Evolutionary conservation across 2,797 vertebrate genomes (phyloP).

Genomic region (Parotocinclus haroldoi): DNA sequence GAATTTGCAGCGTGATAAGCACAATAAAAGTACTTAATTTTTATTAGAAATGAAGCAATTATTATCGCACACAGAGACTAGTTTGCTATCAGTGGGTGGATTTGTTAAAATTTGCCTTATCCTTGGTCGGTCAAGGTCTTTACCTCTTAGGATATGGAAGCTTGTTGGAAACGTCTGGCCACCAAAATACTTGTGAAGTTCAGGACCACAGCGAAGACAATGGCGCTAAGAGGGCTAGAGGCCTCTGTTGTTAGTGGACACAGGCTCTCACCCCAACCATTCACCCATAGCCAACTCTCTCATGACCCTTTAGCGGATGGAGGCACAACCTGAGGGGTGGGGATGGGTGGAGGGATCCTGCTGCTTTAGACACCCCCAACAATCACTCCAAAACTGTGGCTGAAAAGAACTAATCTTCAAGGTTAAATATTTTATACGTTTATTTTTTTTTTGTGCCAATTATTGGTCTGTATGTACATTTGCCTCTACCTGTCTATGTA

Average conservation of each 20-base stretch:
- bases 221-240: conserved; percentile 40
- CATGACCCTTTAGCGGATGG: conserved; percentile 62
- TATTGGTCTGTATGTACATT: no score
- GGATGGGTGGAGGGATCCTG: conserved; percentile 50
- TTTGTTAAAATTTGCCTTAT: conserved; percentile 45
- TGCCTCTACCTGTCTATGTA: no score
- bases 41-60: background rate
- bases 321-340: conserved; percentile 52
- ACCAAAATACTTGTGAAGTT: conserved; percentile 63
- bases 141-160: conserved; percentile 19
- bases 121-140: conserved; percentile 21
- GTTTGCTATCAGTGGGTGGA: conserved; percentile 28
- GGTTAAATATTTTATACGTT: conserved; percentile 35
- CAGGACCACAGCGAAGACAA: conserved; percentile 62
- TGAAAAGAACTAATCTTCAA: conserved; percentile 31
- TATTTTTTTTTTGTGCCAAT: no score
- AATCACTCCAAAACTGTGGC: conserved; percentile 35
- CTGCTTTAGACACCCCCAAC: conserved; percentile 52
- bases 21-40: no score
- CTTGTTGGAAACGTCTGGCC: conserved; percentile 37
- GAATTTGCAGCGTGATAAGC: no score
- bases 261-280: conserved; percentile 50
- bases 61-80: conserved; percentile 3
- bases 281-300: conserved; percentile 64
- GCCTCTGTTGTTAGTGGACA: conserved; percentile 47